These are phyloP conservation scores for Philaenus spumarius DNA, from an alignment of 1,140 invertebrate species.

Conservation along the genomic window DNA sequence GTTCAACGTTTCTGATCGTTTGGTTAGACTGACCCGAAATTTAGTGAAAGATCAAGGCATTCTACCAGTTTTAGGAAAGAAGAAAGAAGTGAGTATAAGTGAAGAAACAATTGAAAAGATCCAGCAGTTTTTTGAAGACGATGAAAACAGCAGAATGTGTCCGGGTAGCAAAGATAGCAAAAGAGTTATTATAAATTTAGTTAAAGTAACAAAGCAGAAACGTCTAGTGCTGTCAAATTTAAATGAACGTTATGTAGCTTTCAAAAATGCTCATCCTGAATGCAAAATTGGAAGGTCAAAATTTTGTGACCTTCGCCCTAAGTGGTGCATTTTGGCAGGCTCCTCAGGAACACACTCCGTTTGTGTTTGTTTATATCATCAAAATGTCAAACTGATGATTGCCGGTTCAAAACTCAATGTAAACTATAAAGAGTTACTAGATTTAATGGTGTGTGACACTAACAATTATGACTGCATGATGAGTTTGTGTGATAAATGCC, in stretches of 20 bases:
- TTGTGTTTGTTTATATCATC: conserved; percentile 19
- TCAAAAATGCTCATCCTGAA: conserved; percentile 16
- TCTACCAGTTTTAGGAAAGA: conserved; percentile 3
- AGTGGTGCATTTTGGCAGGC: conserved; percentile 20
- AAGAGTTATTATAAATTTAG: neutral
- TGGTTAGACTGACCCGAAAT: conserved; percentile 9
- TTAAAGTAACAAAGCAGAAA: conserved; percentile 15
- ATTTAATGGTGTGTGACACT: conserved; percentile 9
- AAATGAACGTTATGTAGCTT: conserved; percentile 8
- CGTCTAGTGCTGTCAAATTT: conserved; percentile 11
- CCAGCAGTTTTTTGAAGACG: conserved; percentile 9
- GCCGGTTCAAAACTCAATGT: no score
- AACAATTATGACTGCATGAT: conserved; percentile 14
- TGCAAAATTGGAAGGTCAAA: conserved; percentile 13
- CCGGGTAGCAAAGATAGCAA: conserved; percentile 8
- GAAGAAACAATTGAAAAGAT: conserved; percentile 10
- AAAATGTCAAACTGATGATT: conserved; percentile 20
- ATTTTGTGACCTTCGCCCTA: conserved; percentile 15
- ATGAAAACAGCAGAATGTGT: conserved; percentile 13
- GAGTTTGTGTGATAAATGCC: conserved; percentile 5
- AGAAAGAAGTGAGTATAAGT: conserved; percentile 3
- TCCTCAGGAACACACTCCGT: neutral
- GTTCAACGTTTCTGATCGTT: conserved; percentile 14
- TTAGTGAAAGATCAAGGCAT: conserved; percentile 20
- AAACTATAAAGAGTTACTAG: no score